Evolutionary conservation across 2,888 invertebrate genomes (phyloP).

Genomic region (Nomada goodeniana): DNA sequence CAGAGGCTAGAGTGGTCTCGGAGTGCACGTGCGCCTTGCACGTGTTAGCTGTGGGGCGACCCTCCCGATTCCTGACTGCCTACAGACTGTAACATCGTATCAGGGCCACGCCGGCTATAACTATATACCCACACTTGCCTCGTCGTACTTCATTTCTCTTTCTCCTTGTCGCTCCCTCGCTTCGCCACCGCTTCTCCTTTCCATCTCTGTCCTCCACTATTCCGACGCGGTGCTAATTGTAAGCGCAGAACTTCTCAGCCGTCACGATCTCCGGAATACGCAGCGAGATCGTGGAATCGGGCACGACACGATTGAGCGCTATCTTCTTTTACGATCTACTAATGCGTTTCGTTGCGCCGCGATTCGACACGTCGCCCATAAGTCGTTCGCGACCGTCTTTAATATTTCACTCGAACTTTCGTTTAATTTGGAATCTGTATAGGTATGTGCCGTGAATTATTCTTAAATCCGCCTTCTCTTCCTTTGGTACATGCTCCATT

Average conservation of each 20-base stretch:
- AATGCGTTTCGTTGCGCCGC: conserved; percentile 1
- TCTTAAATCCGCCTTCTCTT: too few relatives aligned
- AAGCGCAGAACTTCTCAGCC: conserved; percentile 60
- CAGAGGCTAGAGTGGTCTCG: conserved; percentile 82
- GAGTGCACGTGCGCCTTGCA: conserved; percentile 83
- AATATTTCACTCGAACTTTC: neutral
- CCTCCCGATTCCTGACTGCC: conserved; percentile 81
- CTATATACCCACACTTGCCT: conserved; percentile 70
- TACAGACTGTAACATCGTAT: conserved; percentile 81
- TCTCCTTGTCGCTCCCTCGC: conserved; percentile 19
- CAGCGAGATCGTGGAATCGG: conserved; percentile 43
- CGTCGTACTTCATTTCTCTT: conserved; percentile 57
- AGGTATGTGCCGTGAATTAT: too few relatives aligned
- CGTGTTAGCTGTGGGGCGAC: conserved; percentile 83
- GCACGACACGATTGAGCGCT: conserved; percentile 34
- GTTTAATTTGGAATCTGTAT: neutral
- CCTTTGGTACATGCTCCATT: too few relatives aligned
- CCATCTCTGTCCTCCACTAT: conserved; percentile 37
- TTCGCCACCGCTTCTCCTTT: conserved; percentile 26
- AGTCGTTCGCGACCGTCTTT: too few relatives aligned
- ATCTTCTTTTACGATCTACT: conserved; percentile 35
- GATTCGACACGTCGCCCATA: neutral
- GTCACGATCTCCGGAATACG: conserved; percentile 46
- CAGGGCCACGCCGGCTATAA: conserved; percentile 76
- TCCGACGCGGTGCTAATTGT: conserved; percentile 67